Percentiles rank a stretch among this genome's conserved stretches.
Conservation (phyloP, 2,797 vertebrate species). For the Champsocephalus esox region DNA sequence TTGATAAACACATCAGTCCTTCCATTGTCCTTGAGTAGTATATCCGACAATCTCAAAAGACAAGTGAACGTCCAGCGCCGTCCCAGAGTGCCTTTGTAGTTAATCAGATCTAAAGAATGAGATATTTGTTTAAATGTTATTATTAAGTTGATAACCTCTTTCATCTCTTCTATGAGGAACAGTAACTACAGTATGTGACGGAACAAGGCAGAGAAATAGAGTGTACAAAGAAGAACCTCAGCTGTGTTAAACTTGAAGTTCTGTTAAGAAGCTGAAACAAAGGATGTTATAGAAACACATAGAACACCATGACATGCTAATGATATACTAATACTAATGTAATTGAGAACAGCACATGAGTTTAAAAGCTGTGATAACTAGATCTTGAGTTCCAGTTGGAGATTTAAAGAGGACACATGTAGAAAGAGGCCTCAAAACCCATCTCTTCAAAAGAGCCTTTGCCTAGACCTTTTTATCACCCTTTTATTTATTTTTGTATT, state of each 20-base stretch:
- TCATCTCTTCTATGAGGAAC: conserved; percentile 42
- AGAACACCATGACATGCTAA: too few relatives aligned
- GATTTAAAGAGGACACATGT: background rate
- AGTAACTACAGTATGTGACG: conserved; percentile 17
- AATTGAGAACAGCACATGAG: too few relatives aligned
- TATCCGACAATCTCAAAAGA: conserved; percentile 59
- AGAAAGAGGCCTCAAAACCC: background rate
- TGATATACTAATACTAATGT: too few relatives aligned
- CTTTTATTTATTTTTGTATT: too few relatives aligned
- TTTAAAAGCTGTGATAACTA: background rate
- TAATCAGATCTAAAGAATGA: conserved; percentile 60
- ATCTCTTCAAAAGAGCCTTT: too few relatives aligned
- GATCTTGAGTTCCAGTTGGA: background rate
- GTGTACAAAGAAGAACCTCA: too few relatives aligned
- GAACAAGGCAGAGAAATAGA: too few relatives aligned
- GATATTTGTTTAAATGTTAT: conserved; percentile 41
- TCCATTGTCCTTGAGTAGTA: conserved; percentile 66
- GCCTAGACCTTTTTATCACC: too few relatives aligned
- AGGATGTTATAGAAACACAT: too few relatives aligned
- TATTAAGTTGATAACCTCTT: conserved; percentile 33
- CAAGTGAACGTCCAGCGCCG: conserved; percentile 54
- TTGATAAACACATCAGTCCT: conserved; percentile 60
- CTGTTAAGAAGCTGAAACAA: too few relatives aligned
- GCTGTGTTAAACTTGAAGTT: too few relatives aligned
- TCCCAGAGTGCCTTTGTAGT: conserved; percentile 54